phyloP scores from a whole-genome alignment of 2,888 invertebrate species.

The Tetrapedia diversipes region DNA sequence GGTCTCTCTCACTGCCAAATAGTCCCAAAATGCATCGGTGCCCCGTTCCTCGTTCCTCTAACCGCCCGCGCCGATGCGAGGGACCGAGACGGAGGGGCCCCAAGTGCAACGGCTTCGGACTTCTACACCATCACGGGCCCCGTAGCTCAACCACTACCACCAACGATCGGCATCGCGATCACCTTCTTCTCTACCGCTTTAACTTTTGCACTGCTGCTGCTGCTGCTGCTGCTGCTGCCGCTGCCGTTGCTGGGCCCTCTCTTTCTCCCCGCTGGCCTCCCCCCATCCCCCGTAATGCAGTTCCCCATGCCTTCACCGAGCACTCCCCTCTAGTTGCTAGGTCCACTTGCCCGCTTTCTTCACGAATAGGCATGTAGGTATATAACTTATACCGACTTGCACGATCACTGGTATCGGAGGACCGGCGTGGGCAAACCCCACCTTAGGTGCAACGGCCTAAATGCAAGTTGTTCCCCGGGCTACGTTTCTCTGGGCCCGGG shows the following conservation, averaged over 20 bases:
- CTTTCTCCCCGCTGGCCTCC: slow-evolving; percentile 33
- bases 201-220: slow-evolving; percentile 39
- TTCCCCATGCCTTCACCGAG: slow-evolving; percentile 43
- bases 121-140: slow-evolving; percentile 51
- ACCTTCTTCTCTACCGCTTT: slow-evolving; percentile 53
- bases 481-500: slow-evolving; percentile 68
- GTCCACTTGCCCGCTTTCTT: slow-evolving; percentile 79
- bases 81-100: slow-evolving; percentile 52
- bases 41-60: slow-evolving; percentile 72
- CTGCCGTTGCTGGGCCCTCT: slow-evolving; percentile 12
- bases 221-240: slow-evolving; percentile 12
- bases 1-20: slow-evolving; percentile 72
- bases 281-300: slow-evolving; percentile 39
- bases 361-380: slow-evolving; percentile 69
- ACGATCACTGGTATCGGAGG: slow-evolving; percentile 55
- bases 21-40: slow-evolving; percentile 81
- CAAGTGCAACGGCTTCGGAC: slow-evolving; percentile 63
- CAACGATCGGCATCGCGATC: slow-evolving; percentile 41
- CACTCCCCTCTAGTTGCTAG: slow-evolving; percentile 79
- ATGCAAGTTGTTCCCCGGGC: slow-evolving; percentile 79
- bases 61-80: slow-evolving; percentile 55
- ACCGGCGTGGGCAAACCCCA: slow-evolving; percentile 71
- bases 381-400: slow-evolving; percentile 57
- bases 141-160: slow-evolving; percentile 42
- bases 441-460: slow-evolving; percentile 80